Evolutionary conservation across 2,797 vertebrate genomes (phyloP).

Genomic region (Pachyuromys duprasi): DNA sequence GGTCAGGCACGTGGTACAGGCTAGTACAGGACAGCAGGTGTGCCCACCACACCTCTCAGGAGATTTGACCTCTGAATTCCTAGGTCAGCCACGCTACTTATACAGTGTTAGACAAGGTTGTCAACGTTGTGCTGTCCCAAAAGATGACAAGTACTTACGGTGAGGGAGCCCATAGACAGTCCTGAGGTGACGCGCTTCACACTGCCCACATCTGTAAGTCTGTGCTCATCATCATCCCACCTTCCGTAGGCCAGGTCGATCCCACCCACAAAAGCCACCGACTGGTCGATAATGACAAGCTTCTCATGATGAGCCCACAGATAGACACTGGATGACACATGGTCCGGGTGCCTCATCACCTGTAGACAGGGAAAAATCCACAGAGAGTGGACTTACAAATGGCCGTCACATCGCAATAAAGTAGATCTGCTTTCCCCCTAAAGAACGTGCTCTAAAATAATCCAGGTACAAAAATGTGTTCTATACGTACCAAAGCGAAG

Average conservation of each 20-base stretch:
- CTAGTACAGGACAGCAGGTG: neutral
- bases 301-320: slow-evolving; percentile 99
- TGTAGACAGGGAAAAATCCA: slow-evolving; percentile 74
- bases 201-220: slow-evolving; percentile 96
- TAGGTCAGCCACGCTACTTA: neutral
- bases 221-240: slow-evolving; percentile 96
- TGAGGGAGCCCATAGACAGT: slow-evolving; percentile 77
- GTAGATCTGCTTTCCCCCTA: neutral
- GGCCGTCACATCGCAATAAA: neutral
- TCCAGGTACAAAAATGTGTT: neutral
- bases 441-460: neutral
- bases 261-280: slow-evolving; percentile 95
- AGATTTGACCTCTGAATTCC: neutral
- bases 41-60: neutral
- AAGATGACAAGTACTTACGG: slow-evolving; percentile 64
- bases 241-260: slow-evolving; percentile 97
- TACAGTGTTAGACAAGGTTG: neutral
- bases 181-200: slow-evolving; percentile 90
- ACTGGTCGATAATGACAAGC: slow-evolving; percentile 96
- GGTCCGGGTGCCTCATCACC: slow-evolving; percentile 98
- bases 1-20: no score
- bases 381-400: neutral
- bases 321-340: slow-evolving; percentile 96
- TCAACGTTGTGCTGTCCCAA: neutral
- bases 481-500: neutral